Base-by-base conservation (phyloP, 2,113 vertebrate genomes). In the Labrus mixtus region DNA sequence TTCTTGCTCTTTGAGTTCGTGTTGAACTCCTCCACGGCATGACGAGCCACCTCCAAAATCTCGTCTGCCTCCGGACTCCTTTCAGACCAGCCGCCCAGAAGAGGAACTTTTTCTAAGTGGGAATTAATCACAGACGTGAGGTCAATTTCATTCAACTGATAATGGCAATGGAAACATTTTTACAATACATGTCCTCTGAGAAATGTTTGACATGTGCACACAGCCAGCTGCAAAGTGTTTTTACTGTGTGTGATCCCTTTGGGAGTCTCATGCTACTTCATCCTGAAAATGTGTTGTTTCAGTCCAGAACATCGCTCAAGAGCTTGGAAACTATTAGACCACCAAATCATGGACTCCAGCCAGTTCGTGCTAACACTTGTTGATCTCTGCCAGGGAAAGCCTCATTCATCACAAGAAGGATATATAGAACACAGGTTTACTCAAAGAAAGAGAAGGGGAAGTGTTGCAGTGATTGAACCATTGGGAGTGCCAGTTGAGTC, bases 1-100 rank as follows among this genome's bases (percentile, higher is more conserved):
- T 66, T 84, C 69, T 87, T 90, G 67, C 22, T 20, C 17, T 71
- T 90, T 25, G 78, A 29, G 0, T 66, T 0, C 0, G 12, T 5
- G 77, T 93, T 93, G 70, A 68, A 90, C 10, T 0, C 17, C 39
- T 68, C 33, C 15, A 90, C 73, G 0, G 88, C 88, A 6, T 81
- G 12, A 1, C 59, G 16, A 41, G 69, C 33, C 19, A 82, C 90
- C 0, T 36, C 6, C 69, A 82, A 61, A 68, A 90, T 58, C 0
- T 90, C 90, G 0, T 0, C 0, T 2, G 88, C 64, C 2, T 92
- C 71, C 11, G 62, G 56, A 15, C 3, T 60, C 10, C 2, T 81
- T 6, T 84, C 72, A 25, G 0, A 0, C 90, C 90, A 93, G 65
- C n/a, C 82, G 4, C 92, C 90, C 53, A 90, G 51, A 4, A 81